Evolutionary conservation across 2,113 vertebrate species (phyloP), one percentile per base, ranked within the genome.

Genomic region (Piaya cayana): DNA sequence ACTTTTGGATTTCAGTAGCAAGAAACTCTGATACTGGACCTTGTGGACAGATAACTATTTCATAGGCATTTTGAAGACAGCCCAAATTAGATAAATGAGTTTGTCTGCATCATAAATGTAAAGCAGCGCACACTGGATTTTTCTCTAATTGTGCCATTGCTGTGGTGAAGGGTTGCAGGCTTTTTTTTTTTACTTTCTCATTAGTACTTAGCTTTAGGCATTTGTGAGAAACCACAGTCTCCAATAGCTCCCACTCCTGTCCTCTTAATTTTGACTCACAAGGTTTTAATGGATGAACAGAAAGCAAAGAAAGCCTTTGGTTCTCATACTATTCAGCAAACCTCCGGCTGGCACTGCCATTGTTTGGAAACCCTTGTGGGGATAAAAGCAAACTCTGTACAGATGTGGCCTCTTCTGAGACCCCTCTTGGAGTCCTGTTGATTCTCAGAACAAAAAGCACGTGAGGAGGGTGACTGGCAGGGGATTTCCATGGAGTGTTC

Each of bases 331-430:
- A 96, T 95, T 96, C 89, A 97, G 86, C 56, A 84, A 95, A 95
- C 69, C 88, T 95, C 90, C 32, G 27, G 71, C 92, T 97, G 92
- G 94, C 85, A 95, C 30, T 90, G 86, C 88, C 80, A 88, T 94
- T 95, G 92, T 97, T 96, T 94, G 72, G 92, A 90, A 92, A 84
- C 77, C 87, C 91, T 96, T 90, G 63, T 86, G 94, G 80, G 86
- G 90, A 93, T 95, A 88, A 94, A 97, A 97, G 95, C 80, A 96
- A 96, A 97, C 45, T 94, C 85, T 83, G 64, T 88, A 95, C 92
- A 95, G 94, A 95, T 96, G 95, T 92, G 92, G 92, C 88, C 92
- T 95, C 94, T 95, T 95, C 90, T 81, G 47, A 96, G 92, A 27
- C 88, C 1, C 20, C 64, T 62, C 80, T 96, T 88, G 86, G 79